These are phyloP conservation scores for Muntiacus muntjak DNA, from an alignment of 2,113 vertebrate species.

Conservation along the genomic window DNA sequence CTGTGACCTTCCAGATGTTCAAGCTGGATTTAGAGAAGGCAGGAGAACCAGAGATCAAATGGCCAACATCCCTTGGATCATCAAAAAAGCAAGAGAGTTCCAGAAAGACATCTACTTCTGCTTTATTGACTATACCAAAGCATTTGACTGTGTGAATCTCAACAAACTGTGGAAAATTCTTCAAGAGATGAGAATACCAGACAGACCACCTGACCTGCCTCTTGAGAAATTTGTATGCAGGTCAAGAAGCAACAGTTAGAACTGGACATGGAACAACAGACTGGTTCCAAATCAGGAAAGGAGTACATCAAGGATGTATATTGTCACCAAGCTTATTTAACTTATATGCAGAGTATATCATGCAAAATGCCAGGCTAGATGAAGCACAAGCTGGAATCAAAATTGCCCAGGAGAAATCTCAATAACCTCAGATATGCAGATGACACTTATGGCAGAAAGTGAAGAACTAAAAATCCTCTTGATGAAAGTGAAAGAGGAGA, in stretches of 20 bases:
- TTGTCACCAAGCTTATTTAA: background rate
- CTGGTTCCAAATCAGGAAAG: background rate
- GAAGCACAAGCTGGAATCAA: background rate
- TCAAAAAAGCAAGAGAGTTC: background rate
- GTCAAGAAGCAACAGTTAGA: background rate
- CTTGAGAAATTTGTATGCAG: background rate
- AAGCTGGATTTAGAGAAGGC: background rate
- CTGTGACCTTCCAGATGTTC: background rate
- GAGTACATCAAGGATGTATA: background rate
- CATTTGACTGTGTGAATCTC: background rate
- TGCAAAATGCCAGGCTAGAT: accelerated
- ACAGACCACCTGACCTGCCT: background rate
- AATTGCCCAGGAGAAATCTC: background rate
- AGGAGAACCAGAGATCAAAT: background rate
- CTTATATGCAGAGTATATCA: background rate
- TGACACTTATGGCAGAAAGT: background rate
- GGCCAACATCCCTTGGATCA: background rate
- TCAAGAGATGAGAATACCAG: background rate
- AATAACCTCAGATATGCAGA: background rate
- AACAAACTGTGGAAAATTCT: background rate
- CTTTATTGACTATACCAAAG: background rate
- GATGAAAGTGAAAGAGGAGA: background rate
- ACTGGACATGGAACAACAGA: background rate
- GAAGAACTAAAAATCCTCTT: background rate
- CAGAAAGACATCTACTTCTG: background rate